phyloP scores from a whole-genome alignment of 2,797 vertebrate genomes.

The Anabacerthia variegaticeps region DNA sequence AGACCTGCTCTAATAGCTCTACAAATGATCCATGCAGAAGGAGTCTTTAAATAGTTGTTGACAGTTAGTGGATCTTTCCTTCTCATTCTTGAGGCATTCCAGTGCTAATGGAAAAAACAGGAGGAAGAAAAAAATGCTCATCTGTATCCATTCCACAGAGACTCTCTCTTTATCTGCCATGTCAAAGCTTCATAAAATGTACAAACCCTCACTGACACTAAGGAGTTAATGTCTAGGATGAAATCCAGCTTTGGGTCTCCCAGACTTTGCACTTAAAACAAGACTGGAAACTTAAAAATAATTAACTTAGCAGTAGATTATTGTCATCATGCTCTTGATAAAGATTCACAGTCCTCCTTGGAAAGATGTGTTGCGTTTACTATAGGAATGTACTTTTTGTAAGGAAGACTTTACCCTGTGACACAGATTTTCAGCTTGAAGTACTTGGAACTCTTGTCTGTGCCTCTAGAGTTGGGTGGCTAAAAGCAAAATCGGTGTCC shows the following conservation, averaged over 20 bases:
- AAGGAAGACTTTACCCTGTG: not conserved
- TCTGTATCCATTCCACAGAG: not conserved
- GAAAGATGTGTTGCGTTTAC: not conserved
- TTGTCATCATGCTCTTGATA: not conserved
- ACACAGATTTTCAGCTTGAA: not conserved
- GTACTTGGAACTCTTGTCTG: not conserved
- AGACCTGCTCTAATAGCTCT: not conserved
- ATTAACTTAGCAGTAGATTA: not conserved
- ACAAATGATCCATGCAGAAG: conserved; percentile 16
- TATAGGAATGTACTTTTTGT: not conserved
- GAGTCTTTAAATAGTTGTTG: not conserved
- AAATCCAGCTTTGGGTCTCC: not conserved
- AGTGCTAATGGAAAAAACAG: conserved; percentile 28
- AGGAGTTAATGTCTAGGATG: not conserved
- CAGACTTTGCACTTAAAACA: not conserved
- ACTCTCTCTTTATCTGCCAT: not conserved
- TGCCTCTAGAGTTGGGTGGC: not conserved
- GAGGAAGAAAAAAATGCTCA: not conserved
- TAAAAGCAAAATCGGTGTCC: not conserved
- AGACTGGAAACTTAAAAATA: not conserved
- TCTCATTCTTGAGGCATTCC: conserved; percentile 21
- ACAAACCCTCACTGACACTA: not conserved
- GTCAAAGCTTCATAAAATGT: not conserved
- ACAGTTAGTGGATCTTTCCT: not conserved
- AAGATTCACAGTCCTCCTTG: not conserved